Conservation (phyloP, 1,140 invertebrate genomes). For the Lysiphlebus fabarum region DNA sequence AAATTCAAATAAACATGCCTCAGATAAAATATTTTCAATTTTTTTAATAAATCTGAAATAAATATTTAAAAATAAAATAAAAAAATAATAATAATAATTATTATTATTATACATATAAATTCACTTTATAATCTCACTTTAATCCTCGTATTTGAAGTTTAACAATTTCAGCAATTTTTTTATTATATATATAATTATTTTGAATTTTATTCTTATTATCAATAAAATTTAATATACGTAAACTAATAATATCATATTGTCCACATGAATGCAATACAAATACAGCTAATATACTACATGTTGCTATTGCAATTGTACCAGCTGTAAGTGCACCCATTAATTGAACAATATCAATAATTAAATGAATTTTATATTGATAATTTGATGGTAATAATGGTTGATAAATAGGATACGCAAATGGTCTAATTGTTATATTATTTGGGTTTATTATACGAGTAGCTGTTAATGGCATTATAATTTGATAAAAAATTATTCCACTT, state of each 20-base stretch:
- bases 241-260: constrained; percentile 30
- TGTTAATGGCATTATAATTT: constrained; percentile 8
- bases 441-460: background rate
- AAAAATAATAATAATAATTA: too few species aligned
- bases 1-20: constrained; percentile 34
- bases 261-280: constrained; percentile 36
- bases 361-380: constrained; percentile 29
- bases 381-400: constrained; percentile 28
- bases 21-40: constrained; percentile 30
- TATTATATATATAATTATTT: background rate
- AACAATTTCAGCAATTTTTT: constrained; percentile 16
- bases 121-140: too few species aligned
- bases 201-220: background rate
- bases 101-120: too few species aligned
- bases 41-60: constrained; percentile 27
- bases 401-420: constrained; percentile 28
- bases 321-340: constrained; percentile 24
- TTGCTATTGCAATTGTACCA: constrained; percentile 26
- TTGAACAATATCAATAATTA: constrained; percentile 31
- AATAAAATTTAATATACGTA: constrained; percentile 23
- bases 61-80: too few species aligned
- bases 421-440: constrained; percentile 15
- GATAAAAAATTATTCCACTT: constrained; percentile 22
- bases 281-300: constrained; percentile 31
- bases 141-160: constrained; percentile 25